Conservation (phyloP, 2,113 vertebrate species). For the Oncorhynchus gorbuscha region DNA sequence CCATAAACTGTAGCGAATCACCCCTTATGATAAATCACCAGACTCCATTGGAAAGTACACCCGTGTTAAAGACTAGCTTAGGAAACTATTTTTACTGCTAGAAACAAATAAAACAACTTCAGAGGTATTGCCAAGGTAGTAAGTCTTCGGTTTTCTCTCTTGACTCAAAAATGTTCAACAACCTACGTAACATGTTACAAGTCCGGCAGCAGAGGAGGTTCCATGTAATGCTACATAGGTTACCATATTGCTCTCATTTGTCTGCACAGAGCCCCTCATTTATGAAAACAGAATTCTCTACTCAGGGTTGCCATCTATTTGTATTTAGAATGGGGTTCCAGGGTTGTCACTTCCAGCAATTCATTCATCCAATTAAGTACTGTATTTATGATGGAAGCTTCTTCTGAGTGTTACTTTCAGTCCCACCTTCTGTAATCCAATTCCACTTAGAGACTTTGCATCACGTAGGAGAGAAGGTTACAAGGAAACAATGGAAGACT, state of each 20-base stretch:
- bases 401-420: conserved; percentile 51
- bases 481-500: conserved; percentile 31
- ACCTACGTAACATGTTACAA: conserved; percentile 38
- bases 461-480: conserved; percentile 42
- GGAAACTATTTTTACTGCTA: neutral
- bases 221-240: conserved; percentile 52
- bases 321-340: conserved; percentile 53
- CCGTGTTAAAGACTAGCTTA: neutral
- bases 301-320: conserved; percentile 55
- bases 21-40: conserved; percentile 1
- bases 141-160: conserved; percentile 45
- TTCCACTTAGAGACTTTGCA: neutral
- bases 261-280: conserved; percentile 53
- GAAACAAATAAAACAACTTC: neutral
- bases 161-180: conserved; percentile 47
- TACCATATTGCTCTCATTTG: conserved; percentile 50
- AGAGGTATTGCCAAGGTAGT: conserved; percentile 50
- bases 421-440: conserved; percentile 30
- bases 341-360: conserved; percentile 57
- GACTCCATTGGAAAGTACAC: conserved; percentile 15
- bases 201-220: conserved; percentile 20
- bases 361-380: conserved; percentile 57
- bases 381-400: conserved; percentile 59
- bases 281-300: conserved; percentile 64
- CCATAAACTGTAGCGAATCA: conserved; percentile 6